Percentiles rank a stretch among this genome's conserved stretches.
Conservation (phyloP, 2,113 vertebrate species). For the Hemichromis elongatus region DNA sequence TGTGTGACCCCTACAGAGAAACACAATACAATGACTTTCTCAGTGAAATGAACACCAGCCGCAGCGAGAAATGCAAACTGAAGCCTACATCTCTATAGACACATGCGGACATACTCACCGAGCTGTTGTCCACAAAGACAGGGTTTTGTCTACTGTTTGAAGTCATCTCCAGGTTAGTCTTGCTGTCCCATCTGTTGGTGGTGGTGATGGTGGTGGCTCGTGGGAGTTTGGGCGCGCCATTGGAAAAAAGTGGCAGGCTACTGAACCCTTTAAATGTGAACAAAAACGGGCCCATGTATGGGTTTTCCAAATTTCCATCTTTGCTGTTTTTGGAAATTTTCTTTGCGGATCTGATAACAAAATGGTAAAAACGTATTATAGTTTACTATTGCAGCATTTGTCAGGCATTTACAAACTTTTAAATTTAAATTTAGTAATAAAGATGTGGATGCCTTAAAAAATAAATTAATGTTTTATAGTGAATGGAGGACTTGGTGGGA, state of each 20-base stretch:
- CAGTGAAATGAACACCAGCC: neutral
- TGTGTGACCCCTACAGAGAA: neutral
- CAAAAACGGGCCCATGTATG: neutral
- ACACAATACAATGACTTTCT: neutral
- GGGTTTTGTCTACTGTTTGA: constrained; percentile 28
- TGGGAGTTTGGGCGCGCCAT: constrained; percentile 58
- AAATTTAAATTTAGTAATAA: neutral
- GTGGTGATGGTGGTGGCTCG: constrained; percentile 34
- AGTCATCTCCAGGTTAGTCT: constrained; percentile 50
- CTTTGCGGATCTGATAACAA: constrained; percentile 27
- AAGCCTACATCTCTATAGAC: neutral
- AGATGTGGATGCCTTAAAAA: neutral
- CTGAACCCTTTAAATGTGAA: neutral
- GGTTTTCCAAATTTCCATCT: neutral
- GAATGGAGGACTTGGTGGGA: neutral
- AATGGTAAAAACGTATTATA: neutral
- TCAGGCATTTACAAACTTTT: neutral
- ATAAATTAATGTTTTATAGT: neutral
- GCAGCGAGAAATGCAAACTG: neutral
- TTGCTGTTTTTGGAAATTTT: neutral
- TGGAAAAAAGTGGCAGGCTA: neutral
- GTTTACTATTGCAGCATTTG: neutral
- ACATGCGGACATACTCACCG: constrained; percentile 4
- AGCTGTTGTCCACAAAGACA: neutral
- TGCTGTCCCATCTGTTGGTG: constrained; percentile 29